Base-by-base conservation (phyloP, 2,113 vertebrate genomes). In the Nycticryphes semicollaris region DNA sequence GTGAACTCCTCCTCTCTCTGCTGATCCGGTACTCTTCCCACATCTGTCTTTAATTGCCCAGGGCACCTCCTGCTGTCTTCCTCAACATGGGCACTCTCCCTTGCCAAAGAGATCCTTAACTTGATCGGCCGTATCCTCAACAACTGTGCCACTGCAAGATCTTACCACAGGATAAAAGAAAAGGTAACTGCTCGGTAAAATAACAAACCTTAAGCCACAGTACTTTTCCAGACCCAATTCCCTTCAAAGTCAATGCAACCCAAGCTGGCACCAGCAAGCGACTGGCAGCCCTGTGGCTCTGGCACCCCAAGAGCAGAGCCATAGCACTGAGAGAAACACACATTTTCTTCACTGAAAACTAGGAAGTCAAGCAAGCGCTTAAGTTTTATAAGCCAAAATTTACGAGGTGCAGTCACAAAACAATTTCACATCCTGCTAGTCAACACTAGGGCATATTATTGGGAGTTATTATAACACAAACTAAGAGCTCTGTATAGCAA, bases 21-120 rank as follows among this genome's bases (percentile, higher is more conserved):
- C 39, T 81, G 85, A 89, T 75, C 73, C 7, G 0, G 50, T 76
- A 93, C 13, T 43, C 35, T 92, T 85, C 41, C 24, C 35, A 83
- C 77, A 94, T 88, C 75, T 83, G 85, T 45, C 89, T 93, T 97
- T 83, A 95, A 94, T 77, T 95, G 82, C 94, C 89, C 94, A 94
- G 94, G 76, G 87, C 95, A 94, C 92, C 94, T 96, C 96, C 97
- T 96, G 91, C 96, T 96, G 94, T 96, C 27, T 86, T 35, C 59
- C 27, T 80, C 87, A 51, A 92, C 94, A 94, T 11, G 66, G 85
- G 69, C n/a, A 83, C 51, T 53, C 37, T 73, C 67, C 62, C 48
- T 86, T 69, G 76, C 3, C 70, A 88, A 84, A 80, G 50, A 96
- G 73, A 70, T 69, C 70, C 60, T 73, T 84, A 90, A 74, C 50